These are phyloP conservation scores for Dendrophyllia cribrosa DNA, from an alignment of 64 coral and sea anemone genomes.

Conservation along the genomic window DNA sequence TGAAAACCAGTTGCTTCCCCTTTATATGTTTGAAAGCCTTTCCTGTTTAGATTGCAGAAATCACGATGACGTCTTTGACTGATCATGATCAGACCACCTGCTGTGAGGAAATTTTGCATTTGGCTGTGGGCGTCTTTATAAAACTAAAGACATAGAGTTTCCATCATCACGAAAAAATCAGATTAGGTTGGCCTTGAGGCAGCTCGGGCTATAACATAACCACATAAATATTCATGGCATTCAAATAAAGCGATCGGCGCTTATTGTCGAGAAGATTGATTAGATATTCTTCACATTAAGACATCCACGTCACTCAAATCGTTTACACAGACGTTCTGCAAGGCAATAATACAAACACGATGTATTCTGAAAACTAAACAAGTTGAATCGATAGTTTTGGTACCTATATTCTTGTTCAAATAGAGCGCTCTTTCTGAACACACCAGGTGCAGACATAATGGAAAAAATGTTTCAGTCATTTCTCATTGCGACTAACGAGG, in stretches of 20 bases:
- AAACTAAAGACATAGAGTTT: too few species aligned
- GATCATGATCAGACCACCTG: too few species aligned
- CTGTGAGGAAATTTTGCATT: too few species aligned
- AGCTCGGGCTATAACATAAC: too few species aligned
- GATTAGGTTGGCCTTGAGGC: too few species aligned
- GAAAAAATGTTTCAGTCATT: background rate
- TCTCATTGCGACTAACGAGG: background rate
- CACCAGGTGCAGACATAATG: background rate
- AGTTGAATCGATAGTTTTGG: background rate
- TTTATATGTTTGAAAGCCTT: too few species aligned
- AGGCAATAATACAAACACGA: background rate
- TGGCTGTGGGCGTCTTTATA: too few species aligned
- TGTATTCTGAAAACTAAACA: constrained; percentile 7
- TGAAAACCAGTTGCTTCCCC: too few species aligned
- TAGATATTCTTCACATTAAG: constrained; percentile 24
- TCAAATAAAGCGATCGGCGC: background rate
- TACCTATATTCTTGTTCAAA: background rate
- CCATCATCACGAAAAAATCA: too few species aligned
- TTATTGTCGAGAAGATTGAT: background rate
- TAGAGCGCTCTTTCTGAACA: background rate
- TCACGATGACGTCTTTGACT: too few species aligned
- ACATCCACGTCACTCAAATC: background rate
- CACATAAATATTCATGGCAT: background rate
- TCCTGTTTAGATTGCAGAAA: too few species aligned
- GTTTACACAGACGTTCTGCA: constrained; percentile 3